A percentile compares a stretch with the other conserved stretches of the same genome.
These are phyloP conservation scores for Amphiura filiformis DNA, from an alignment of 35 echinoderm and acorn worm species.

Conservation along the genomic window DNA sequence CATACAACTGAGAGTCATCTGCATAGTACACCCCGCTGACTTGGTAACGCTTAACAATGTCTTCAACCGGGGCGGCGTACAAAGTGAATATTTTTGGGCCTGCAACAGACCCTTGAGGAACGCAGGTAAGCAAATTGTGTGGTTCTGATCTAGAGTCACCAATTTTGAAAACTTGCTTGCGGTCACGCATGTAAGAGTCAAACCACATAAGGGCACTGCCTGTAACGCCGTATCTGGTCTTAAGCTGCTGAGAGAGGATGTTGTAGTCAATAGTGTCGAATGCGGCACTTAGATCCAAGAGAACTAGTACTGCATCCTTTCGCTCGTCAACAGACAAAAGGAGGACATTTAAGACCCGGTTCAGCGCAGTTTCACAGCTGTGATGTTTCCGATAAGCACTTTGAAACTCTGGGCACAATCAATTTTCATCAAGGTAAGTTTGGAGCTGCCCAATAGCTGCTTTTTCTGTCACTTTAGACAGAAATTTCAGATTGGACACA, in stretches of 20 bases:
- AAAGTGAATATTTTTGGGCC: slow-evolving; percentile 25
- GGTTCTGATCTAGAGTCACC: slow-evolving; percentile 7
- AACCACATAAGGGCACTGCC: slow-evolving; percentile 63
- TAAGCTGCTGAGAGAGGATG: slow-evolving; percentile 20
- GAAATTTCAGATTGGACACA: not conserved
- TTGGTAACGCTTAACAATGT: slow-evolving; percentile 7
- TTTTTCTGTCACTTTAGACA: not conserved
- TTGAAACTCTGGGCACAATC: slow-evolving; percentile 6
- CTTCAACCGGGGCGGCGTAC: not conserved
- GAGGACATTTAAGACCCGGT: slow-evolving; percentile 58
- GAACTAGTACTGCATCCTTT: slow-evolving; percentile 17
- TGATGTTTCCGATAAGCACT: slow-evolving; percentile 50
- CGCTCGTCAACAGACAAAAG: slow-evolving; percentile 38
- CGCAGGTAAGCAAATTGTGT: not conserved
- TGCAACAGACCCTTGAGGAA: slow-evolving; percentile 20
- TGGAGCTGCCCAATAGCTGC: not conserved
- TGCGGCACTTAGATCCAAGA: slow-evolving; percentile 38
- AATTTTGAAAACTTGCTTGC: slow-evolving; percentile 22
- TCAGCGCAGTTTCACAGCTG: slow-evolving; percentile 57
- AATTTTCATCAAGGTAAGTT: not conserved
- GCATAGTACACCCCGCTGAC: slow-evolving; percentile 7
- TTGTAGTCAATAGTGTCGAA: slow-evolving; percentile 58
- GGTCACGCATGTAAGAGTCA: slow-evolving; percentile 36
- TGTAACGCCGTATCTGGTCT: slow-evolving; percentile 21
- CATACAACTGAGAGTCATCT: slow-evolving; percentile 30